A percentile compares a stretch with the other conserved stretches of the same genome.
These are phyloP conservation scores for Thermophis baileyi DNA, from an alignment of 2,113 vertebrate species.

Conservation along the genomic window DNA sequence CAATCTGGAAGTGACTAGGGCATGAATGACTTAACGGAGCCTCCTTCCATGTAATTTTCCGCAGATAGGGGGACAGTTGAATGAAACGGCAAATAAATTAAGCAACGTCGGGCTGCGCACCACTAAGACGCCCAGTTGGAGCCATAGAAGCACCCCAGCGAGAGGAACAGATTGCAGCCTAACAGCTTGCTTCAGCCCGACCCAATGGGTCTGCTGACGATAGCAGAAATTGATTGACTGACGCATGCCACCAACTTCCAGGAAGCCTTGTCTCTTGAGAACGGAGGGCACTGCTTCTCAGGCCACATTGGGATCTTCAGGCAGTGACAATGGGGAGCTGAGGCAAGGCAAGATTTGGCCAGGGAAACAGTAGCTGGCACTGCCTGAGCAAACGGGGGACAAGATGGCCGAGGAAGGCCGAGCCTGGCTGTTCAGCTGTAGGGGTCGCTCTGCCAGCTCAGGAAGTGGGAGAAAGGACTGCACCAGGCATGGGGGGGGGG, in stretches of 20 bases:
- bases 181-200: not conserved
- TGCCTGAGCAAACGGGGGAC: not conserved
- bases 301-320: not conserved
- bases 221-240: not conserved
- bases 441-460: not conserved
- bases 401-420: not conserved
- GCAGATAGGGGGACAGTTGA: not conserved
- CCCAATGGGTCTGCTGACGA: not conserved
- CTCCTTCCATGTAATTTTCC: not conserved
- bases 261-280: not conserved
- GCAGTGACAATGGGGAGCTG: not conserved
- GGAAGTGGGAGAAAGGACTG: not conserved
- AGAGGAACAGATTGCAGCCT: not conserved
- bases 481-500: not conserved
- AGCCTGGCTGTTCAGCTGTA: not conserved
- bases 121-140: not conserved
- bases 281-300: not conserved
- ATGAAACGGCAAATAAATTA: too few relatives aligned
- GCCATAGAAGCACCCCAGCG: not conserved
- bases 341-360: not conserved
- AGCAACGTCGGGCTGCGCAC: not conserved
- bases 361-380: not conserved
- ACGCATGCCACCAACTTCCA: not conserved
- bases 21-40: not conserved
- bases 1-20: too few relatives aligned